Base-by-base conservation (phyloP, 2,113 vertebrate species). In the Lota lota region DNA sequence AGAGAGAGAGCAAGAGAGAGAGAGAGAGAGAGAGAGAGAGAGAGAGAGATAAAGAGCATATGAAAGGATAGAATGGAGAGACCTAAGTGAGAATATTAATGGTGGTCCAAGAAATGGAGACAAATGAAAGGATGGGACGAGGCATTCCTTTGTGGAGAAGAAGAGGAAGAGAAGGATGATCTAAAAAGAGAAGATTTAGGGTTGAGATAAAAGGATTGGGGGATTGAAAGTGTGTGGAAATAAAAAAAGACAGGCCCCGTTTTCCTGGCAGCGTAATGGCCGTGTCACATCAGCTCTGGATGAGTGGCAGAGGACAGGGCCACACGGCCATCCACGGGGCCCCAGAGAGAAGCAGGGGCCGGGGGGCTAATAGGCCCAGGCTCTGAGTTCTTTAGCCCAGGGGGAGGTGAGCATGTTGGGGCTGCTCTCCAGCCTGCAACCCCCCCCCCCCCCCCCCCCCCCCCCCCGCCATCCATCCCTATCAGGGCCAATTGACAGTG, bases 301-400 rank as follows among this genome's bases (percentile, higher is more conserved):
- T 87, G 89, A 88, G 79, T 87, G 87, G 84, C 85, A 79, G 76
- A 63, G 66, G 76, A 76, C 81, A 74, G 59, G 54, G 83, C 79
- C 1, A 3, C 20, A 5, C 19, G 20, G 2, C 12, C 59, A 8
- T 22, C 59, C 59, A 21, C 21, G 20, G 20, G 19, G 74, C 74
- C 65, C 51, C 53, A 69, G 68, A 75, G 79, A 80, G 77, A 65
- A 72, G 71, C 69, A 15, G 80, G 73, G 76, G 83, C 77, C 70
- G 70, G 79, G 83, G 79, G 77, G 19, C 1, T 73, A 82, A 66
- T 36, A 82, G 83, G 76, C 83, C 19, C 4, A 83, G 79, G 83
- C 86, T 90, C 83, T 87, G 83, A 87, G 85, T 83, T 81, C 74
- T 73, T 3, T 65, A 60, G 83, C 83, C 86, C 84, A 77, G 68